Base-by-base conservation (phyloP, 1,140 invertebrate species). In the Lucilia sericata region DNA sequence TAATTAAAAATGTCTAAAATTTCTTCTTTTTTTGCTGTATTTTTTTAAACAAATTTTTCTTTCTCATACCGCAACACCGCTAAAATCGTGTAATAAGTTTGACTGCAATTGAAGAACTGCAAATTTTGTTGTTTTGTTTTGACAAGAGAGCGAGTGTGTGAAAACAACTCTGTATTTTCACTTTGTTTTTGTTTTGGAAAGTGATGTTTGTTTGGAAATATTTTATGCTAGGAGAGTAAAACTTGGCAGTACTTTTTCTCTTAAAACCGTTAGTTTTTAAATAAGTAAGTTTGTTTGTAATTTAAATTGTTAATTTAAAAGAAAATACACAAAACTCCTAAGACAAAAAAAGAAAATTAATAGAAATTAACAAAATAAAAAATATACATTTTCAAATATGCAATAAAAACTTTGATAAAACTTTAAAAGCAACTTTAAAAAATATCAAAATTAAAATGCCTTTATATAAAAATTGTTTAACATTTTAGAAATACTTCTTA, bases 101-200 rank as follows among this genome's bases (percentile, higher is more conserved):
- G 65, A 70, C 65, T 70, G 65, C 65, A 70, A 70, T 70, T 70
- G 65, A 21, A 70, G 65, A 70, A 70, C 65, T 70, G 65, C 65
- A 70, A 70, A 70, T 21, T 21, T 60, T 60, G 55, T 60, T 60
- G 55, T 60, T 70, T 70, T 70, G 65, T 70, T 70, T 70, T 70
- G 65, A 25, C 19, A 70, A 70, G 65, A 19, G 55, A 19, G 19
- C 65, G 21, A 8, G n/a, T 51, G 5, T 14, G 17, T 2, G 7
- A 55, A 12, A 14, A 55, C 51, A 55, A 17, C 51, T 55, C 51
- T 55, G 51, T 55, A 2, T 55, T 55, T n/a, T 12, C 7, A 7
- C 5, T 7, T 42, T 42, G 42, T 42, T 42, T 42, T 42, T 42
- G 42, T 42, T 42, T 42, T 42, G 42, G 17, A 55, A 55, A 55